Base-by-base conservation (phyloP, 2,797 vertebrate genomes). In the Lithobates sylvaticus region DNA sequence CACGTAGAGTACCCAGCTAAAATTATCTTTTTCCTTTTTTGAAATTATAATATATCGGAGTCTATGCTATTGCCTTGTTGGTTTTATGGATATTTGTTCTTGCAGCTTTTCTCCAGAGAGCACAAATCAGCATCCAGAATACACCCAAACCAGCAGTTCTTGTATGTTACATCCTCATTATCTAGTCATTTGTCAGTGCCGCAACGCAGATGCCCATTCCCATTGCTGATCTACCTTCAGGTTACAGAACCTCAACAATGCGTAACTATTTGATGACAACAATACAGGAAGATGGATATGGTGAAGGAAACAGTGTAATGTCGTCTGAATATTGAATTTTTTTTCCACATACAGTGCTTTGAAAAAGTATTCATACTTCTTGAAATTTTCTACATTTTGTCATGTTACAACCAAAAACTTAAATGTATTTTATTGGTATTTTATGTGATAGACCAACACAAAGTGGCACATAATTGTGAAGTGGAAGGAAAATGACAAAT, bases 61-160 rank as follows among this genome's bases (percentile, higher is more conserved):
- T 36, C n/a, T 29, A 71, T 70, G 29, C 65, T 70, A 23, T 39
- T 58, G 73, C 65, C 32, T 54, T 84, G 44, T 77, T 70, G 32
- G 23, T 44, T 70, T 67, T 83, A 83, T 58, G 82, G 74, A 77
- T 84, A 84, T 77, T 77, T 84, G 65, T 77, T 84, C 61, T 84
- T 76, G 18, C 61, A 39, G 73, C 73, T 69, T 44, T 71, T 70
- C 82, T 77, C 74, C 16, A 29, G 74, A 70, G 74, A 83, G 64
- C 44, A 36, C 65, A 84, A 84, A 84, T 84, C 82, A 84, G 82
- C 67, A 77, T 84, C 82, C 74, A 70, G 47, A 84, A 84, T 84
- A 76, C 68, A 84, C 32, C 47, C 29, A 76, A 77, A 69, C 74
- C 74, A 84, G 82, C 73, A 77, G 64, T 70, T 70, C 44, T 84